Conservation (phyloP, 2,888 invertebrate species). For the Meiosimyza decipiens region DNA sequence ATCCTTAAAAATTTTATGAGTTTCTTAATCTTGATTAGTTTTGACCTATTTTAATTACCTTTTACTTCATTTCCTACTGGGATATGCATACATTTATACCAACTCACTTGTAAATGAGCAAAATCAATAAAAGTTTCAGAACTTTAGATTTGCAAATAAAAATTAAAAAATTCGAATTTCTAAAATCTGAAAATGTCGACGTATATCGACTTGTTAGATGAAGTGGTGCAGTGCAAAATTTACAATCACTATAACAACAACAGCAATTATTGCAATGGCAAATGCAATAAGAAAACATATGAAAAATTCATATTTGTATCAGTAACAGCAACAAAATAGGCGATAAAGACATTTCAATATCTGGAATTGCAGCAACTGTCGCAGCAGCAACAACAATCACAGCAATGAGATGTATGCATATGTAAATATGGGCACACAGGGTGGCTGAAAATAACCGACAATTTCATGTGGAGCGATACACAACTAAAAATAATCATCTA, state of each 20-base stretch:
- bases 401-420: constrained; percentile 8
- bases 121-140: constrained; percentile 15
- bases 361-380: constrained; percentile 30
- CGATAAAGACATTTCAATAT: constrained; percentile 45
- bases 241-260: background rate
- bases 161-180: constrained; percentile 26
- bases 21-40: too few species aligned
- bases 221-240: constrained; percentile 36
- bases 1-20: too few species aligned
- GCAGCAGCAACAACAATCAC: constrained; percentile 1
- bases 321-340: constrained; percentile 21
- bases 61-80: too few species aligned
- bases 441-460: too few species aligned
- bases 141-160: constrained; percentile 10
- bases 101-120: background rate
- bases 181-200: constrained; percentile 28
- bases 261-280: constrained; percentile 25
- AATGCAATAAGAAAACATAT: constrained; percentile 30
- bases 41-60: too few species aligned
- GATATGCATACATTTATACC: too few species aligned
- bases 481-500: too few species aligned
- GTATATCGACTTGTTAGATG: constrained; percentile 32
- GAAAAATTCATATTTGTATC: constrained; percentile 24
- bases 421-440: background rate
- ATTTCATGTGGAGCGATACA: too few species aligned